Evolutionary conservation across 2,113 vertebrate species (phyloP), one percentile per base, ranked within the genome.

Genomic region (Corapipo altera): DNA sequence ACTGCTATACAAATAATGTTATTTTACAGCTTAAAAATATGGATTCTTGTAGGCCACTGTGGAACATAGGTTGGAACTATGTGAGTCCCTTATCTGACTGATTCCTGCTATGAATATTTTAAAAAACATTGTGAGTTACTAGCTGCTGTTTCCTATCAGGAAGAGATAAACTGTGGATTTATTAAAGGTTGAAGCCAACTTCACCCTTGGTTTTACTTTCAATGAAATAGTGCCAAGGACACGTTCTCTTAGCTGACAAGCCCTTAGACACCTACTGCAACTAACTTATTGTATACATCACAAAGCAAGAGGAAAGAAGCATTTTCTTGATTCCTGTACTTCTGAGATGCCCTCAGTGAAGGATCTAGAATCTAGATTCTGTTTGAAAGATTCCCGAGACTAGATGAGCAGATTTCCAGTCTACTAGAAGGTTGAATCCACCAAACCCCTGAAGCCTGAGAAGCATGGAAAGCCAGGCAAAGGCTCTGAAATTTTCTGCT

Each of bases 61-160:
- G 59, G 51, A 77, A 77, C 39, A 57, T 15, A 35, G 55, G 30
- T n/a, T 74, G 65, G 76, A 94, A n/a, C 39, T 37, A 15, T 37
- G 52, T 2, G 17, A 78, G 65, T 20, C 44, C 57, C 44, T 92
- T 93, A 75, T 94, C 90, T 78, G 75, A 70, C 59, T 8, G 35
- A 77, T 58, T 77, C 75, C 65, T 86, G 43, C 82, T 92, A 65
- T 15, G 57, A 95, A 64, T 69, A 30, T 81, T 94, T 91, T 70
- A 91, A 93, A 84, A 83, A 94, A 77, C 69, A 78, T 22, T 75
- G 69, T 92, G 91, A 96, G 79, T 87, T 92, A 72, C 71, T 54
- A 86, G 90, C 88, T 93, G 83, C 83, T 92, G 88, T 87, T 97
- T 96, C 93, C 93, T 94, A 75, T 82, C 79, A 97, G 95, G 90